Conservation (phyloP, 30 jellyfish, hydroid and myxozoan species). For the Turritopsis dohrnii region DNA sequence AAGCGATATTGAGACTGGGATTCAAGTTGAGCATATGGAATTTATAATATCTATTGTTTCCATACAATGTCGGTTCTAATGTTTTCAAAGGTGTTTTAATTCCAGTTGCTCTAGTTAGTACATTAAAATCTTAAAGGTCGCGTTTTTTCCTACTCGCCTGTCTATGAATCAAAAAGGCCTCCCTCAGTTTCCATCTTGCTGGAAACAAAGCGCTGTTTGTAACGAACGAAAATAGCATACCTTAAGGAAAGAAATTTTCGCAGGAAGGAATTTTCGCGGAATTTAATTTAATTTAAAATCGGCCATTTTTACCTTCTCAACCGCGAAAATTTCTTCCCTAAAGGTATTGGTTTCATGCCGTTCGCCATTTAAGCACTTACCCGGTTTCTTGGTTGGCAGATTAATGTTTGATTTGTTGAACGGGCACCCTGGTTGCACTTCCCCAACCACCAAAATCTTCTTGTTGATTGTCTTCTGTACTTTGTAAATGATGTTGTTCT, state of each 20-base stretch:
- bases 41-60: too few species aligned
- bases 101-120: too few species aligned
- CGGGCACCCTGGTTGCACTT: slow-evolving; percentile 24
- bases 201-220: not conserved
- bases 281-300: too few species aligned
- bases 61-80: too few species aligned
- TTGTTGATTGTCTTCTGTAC: slow-evolving; percentile 36
- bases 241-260: slow-evolving; percentile 3
- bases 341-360: too few species aligned
- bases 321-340: too few species aligned
- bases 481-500: slow-evolving; percentile 38
- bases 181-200: not conserved
- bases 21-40: too few species aligned
- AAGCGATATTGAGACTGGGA: too few species aligned
- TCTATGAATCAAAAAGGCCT: not conserved
- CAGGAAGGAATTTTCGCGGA: not conserved
- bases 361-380: slow-evolving; percentile 9
- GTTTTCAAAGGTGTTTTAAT: too few species aligned
- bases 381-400: slow-evolving; percentile 20
- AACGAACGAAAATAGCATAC: not conserved
- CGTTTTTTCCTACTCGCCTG: slow-evolving; percentile 1
- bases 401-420: slow-evolving; percentile 11
- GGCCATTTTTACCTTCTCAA: too few species aligned
- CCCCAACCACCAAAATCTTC: slow-evolving; percentile 19
- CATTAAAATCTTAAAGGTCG: too few species aligned